These are phyloP conservation scores for Formicarius rufipectus DNA, from an alignment of 2,113 vertebrate species.

Conservation along the genomic window DNA sequence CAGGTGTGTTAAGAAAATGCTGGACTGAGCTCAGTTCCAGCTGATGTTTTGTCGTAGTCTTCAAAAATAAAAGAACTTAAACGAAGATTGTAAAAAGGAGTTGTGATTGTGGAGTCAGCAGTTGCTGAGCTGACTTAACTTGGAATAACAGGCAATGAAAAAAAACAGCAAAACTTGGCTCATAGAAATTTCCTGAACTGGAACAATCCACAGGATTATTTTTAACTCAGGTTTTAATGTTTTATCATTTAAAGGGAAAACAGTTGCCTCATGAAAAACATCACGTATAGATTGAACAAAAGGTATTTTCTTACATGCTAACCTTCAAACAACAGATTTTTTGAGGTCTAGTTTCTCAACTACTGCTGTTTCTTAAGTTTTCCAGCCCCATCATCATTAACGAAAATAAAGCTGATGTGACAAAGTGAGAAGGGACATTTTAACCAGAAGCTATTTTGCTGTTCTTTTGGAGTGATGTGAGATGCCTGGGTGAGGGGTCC, in stretches of 20 bases:
- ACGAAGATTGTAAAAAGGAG: background rate
- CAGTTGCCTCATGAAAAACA: background rate
- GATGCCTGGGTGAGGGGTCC: background rate
- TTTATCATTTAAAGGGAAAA: constrained; percentile 1
- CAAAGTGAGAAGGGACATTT: background rate
- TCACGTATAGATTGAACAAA: background rate
- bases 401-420: background rate
- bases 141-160: constrained; percentile 1
- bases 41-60: background rate
- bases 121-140: background rate
- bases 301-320: background rate
- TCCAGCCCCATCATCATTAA: background rate
- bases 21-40: background rate
- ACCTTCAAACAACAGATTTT: background rate
- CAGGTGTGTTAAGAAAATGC: background rate
- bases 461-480: background rate
- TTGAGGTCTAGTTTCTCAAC: background rate
- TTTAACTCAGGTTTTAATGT: constrained; percentile 27
- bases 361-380: background rate
- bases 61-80: constrained; percentile 20
- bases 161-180: background rate
- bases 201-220: constrained; percentile 23
- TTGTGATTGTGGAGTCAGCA: constrained; percentile 12
- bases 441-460: background rate
- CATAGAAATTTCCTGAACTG: constrained; percentile 24